Percentiles rank a stretch among this genome's conserved stretches.
phyloP scores from a whole-genome alignment of 2,888 invertebrate species.

The Silvanus unidentatus region DNA sequence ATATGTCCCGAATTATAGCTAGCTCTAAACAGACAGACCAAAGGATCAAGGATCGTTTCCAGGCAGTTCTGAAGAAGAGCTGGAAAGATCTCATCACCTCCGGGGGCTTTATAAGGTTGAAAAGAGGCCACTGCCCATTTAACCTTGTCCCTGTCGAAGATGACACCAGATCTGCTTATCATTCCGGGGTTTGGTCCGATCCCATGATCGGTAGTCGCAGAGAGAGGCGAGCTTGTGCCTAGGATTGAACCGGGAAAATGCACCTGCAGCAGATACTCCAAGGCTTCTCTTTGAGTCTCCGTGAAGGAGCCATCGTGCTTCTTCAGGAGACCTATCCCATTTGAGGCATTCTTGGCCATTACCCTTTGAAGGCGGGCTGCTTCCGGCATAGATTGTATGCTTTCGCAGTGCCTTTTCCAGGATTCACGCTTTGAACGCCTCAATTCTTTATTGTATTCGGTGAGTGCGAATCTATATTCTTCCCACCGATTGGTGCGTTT shows the following conservation, averaged over 20 bases:
- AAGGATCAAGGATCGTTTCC: not conserved
- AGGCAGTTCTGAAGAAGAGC: not conserved
- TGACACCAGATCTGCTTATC: not conserved
- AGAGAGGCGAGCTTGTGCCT: not conserved
- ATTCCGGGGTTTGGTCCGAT: not conserved
- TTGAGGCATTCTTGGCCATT: not conserved
- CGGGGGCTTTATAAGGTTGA: not conserved
- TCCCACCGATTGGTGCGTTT: not conserved
- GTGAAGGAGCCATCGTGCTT: not conserved
- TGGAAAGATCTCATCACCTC: not conserved
- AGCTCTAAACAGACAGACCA: constrained; percentile 9
- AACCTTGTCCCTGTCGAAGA: not conserved
- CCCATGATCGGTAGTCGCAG: not conserved
- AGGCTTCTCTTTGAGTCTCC: not conserved
- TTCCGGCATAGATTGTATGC: constrained; percentile 1
- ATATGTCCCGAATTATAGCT: constrained; percentile 9
- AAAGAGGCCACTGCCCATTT: not conserved
- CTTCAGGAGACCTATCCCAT: not conserved
- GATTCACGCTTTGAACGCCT: not conserved
- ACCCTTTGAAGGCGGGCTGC: not conserved
- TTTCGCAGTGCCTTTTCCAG: constrained; percentile 2
- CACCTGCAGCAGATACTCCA: not conserved
- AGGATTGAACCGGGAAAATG: not conserved
- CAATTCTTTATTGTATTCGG: not conserved
- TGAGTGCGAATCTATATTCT: not conserved